These are phyloP conservation scores for Parambassis ranga DNA, from an alignment of 2,797 vertebrate species.

Conservation along the genomic window DNA sequence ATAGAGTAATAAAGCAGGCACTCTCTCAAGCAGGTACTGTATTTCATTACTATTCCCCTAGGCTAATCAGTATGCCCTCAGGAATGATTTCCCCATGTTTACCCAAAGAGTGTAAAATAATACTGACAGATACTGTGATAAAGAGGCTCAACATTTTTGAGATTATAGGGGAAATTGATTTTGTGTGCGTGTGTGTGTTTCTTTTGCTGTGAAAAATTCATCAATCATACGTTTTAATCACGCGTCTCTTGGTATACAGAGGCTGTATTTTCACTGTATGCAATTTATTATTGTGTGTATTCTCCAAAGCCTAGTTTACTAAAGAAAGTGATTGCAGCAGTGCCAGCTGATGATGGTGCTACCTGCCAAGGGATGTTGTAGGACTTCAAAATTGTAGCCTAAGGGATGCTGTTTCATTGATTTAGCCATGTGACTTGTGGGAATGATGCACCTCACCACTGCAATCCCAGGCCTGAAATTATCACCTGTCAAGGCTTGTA, in stretches of 20 bases:
- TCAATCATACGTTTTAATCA: constrained; percentile 5
- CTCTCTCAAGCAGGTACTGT: constrained; percentile 62
- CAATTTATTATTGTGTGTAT: not conserved
- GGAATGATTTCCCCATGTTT: constrained; percentile 54
- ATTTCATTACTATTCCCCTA: constrained; percentile 59
- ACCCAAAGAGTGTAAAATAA: constrained; percentile 49
- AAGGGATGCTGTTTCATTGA: constrained; percentile 31
- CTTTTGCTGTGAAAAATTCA: not conserved
- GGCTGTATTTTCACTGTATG: not conserved
- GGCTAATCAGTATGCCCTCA: constrained; percentile 55
- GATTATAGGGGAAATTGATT: constrained; percentile 1
- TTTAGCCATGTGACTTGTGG: constrained; percentile 24
- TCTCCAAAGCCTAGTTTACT: constrained; percentile 6
- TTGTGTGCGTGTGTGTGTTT: constrained; percentile 12
- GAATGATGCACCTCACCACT: constrained; percentile 6
- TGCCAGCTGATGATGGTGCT: constrained; percentile 21
- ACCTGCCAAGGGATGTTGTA: constrained; percentile 18
- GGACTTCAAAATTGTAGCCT: constrained; percentile 21
- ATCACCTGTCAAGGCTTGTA: constrained; percentile 8
- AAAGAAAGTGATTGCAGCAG: constrained; percentile 21
- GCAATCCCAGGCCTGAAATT: constrained; percentile 26
- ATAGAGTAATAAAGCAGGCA: constrained; percentile 64
- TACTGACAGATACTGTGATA: constrained; percentile 30
- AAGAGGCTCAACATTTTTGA: constrained; percentile 12
- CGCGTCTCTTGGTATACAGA: not conserved